Evolutionary conservation across 2,888 invertebrate species (phyloP), one percentile per base, ranked within the genome.

Genomic region (Hemaris fuciformis): DNA sequence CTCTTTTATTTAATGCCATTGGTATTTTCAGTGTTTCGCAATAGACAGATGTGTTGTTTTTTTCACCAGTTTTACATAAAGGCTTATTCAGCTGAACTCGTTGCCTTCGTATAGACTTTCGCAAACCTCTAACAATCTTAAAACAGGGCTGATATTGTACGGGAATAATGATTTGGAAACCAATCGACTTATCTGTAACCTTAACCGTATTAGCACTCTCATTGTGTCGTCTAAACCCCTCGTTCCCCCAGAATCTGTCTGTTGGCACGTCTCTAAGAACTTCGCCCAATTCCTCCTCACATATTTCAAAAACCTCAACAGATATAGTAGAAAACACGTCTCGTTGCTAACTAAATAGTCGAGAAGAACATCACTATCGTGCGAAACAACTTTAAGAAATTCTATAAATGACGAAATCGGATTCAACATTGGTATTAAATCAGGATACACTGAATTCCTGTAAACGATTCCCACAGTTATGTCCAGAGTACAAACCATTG

Each of bases 401-500:
- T 97, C 96, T 65, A 97, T 94, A 76, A 98, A 97, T n/a, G 97
- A 97, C 60, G 95, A 94, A 62, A 96, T 95, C 0, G 98, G 98
- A 89, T 97, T 97, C 58, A 98, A 89, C 95, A 97, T 96, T 4
- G 95, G 94, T 72, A 96, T 95, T 70, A 97, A 91, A 84, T 97
- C 96, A 1, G 96, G 96, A 73, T 96, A 96, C 63, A 96, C 95
- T 0, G 96, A 95, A 76, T 96, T 96, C 59, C 97, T 94, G 80
- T 96, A 96, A 25, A 96, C 96, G 62, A 98, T 95, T 43, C 97
- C 97, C 23, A 96, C 95, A 0, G 96, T 97, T 53, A 98, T 97
- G 84, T 98, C 98, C 57, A 98, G 87, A 41, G 97, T 97, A 83
- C 98, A 98, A 6, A 98, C 96, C 97, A 98, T 97, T 2, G 97